Base-by-base conservation (phyloP, 2,888 invertebrate genomes). In the Norana najaformis region DNA sequence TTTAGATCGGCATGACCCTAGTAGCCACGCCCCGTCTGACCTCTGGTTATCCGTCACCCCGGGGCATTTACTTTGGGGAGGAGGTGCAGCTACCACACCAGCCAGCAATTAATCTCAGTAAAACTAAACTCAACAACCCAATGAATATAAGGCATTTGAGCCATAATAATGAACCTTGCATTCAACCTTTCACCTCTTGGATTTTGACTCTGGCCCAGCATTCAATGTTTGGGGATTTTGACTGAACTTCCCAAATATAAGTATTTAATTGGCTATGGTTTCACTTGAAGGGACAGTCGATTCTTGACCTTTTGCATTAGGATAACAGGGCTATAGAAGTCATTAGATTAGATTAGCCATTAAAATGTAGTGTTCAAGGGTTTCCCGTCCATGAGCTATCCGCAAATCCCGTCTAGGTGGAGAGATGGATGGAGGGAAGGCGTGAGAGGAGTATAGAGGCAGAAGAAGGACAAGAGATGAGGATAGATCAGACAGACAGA, bases 121-220 rank as follows among this genome's bases (percentile, higher is more conserved):
- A 69, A 69, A n/a, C n/a, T 69, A n/a, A 69, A 69, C 69, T 69
- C 69, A 69, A n/a, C 69, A 69, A 69, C 69, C 30, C 30, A 11
- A 69, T 69, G 69, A 69, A n/a, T 69, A n/a, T 69, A 69, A 69
- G 69, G n/a, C 69, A 69, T n/a, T n/a, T n/a, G 69, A 69, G n/a
- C n/a, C 47, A 23, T 8, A 4, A 69, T 30, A n/a, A 69, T n/a
- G n/a, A 47, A 20, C 23, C 47, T 23, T 47, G 69, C 69, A 69
- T 8, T 69, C 69, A 69, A n/a, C n/a, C 30, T n/a, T 69, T 69
- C n/a, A n/a, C n/a, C 30, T 69, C 69, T n/a, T 69, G 11, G 11
- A 69, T 69, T 69, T 53, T 20, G n/a, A 69, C 69, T 69, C 69
- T n/a, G 30, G 69, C 11, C 69, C n/a, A 69, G 11, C 69, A 69